These are phyloP conservation scores for Heteromurus nitidus DNA, from an alignment of 2,888 invertebrate genomes.

Conservation along the genomic window DNA sequence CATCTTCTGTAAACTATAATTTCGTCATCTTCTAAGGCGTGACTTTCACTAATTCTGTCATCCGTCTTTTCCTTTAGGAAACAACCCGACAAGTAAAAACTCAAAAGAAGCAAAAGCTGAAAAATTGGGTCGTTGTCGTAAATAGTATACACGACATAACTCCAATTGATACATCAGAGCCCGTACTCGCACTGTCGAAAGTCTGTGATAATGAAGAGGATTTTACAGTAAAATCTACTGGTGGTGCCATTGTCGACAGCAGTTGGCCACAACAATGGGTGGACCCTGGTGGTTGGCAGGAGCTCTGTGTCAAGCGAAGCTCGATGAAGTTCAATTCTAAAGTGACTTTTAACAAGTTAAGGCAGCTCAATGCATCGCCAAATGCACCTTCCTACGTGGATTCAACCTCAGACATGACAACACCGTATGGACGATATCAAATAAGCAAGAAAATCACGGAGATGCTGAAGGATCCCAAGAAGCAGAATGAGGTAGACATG, in stretches of 20 bases:
- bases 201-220: constrained; percentile 8
- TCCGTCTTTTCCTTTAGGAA: constrained; percentile 65
- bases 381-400: not conserved
- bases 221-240: not conserved
- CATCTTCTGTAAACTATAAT: too few relatives aligned
- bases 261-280: constrained; percentile 48
- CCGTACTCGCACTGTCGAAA: not conserved
- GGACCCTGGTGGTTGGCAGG: constrained; percentile 34
- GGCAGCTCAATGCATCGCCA: not conserved
- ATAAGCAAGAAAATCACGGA: constrained; percentile 69
- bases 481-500: constrained; percentile 60
- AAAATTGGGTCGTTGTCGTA: constrained; percentile 68
- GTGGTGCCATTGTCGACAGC: not conserved
- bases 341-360: constrained; percentile 9
- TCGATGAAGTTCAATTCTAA: constrained; percentile 29
- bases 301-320: not conserved
- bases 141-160: constrained; percentile 70
- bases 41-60: not conserved
- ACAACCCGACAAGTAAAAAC: constrained; percentile 55
- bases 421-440: constrained; percentile 68
- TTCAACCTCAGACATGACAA: not conserved
- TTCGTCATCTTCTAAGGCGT: too few relatives aligned
- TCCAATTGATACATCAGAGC: constrained; percentile 32
- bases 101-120: constrained; percentile 65
- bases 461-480: constrained; percentile 68